Percentiles rank a stretch among this genome's conserved stretches.
These are phyloP conservation scores for Gorsachius magnificus DNA, from an alignment of 2,797 vertebrate genomes.

Conservation along the genomic window DNA sequence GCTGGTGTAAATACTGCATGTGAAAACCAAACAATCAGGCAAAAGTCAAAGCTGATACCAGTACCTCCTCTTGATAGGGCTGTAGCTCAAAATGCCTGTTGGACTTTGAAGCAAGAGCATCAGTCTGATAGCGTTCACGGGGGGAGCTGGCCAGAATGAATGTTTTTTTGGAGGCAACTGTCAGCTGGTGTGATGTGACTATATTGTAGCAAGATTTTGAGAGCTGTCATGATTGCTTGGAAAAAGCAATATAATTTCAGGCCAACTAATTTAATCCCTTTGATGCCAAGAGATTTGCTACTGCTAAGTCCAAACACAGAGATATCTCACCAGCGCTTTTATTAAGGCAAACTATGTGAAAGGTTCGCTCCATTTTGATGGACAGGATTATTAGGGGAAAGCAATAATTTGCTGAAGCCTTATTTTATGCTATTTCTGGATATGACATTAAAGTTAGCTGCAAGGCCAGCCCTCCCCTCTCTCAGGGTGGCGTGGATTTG, in stretches of 20 bases:
- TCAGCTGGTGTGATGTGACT: conserved; percentile 59
- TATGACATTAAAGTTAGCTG: conserved; percentile 8
- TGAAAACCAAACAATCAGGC: background rate
- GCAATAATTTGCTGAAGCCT: conserved; percentile 25
- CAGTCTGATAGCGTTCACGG: background rate
- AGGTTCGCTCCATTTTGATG: conserved; percentile 28
- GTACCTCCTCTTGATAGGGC: background rate
- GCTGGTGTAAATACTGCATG: background rate
- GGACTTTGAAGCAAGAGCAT: background rate
- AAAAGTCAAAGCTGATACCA: background rate
- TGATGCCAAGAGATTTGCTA: conserved; percentile 67
- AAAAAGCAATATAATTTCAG: conserved; percentile 66
- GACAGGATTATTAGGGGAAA: conserved; percentile 51
- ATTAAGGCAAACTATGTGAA: conserved; percentile 43
- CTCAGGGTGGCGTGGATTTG: background rate
- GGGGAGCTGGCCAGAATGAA: conserved; percentile 37
- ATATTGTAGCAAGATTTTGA: conserved; percentile 57
- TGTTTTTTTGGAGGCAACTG: conserved; percentile 42
- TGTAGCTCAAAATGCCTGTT: background rate
- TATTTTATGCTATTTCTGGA: conserved; percentile 36
- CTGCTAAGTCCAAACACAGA: conserved; percentile 28
- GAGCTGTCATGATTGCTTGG: conserved; percentile 65
- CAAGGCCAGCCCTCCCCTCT: background rate
- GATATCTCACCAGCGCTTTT: conserved; percentile 49
- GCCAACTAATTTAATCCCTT: conserved; percentile 66